phyloP scores from a whole-genome alignment of 2,113 vertebrate species.

The Lasiurus cinereus region DNA sequence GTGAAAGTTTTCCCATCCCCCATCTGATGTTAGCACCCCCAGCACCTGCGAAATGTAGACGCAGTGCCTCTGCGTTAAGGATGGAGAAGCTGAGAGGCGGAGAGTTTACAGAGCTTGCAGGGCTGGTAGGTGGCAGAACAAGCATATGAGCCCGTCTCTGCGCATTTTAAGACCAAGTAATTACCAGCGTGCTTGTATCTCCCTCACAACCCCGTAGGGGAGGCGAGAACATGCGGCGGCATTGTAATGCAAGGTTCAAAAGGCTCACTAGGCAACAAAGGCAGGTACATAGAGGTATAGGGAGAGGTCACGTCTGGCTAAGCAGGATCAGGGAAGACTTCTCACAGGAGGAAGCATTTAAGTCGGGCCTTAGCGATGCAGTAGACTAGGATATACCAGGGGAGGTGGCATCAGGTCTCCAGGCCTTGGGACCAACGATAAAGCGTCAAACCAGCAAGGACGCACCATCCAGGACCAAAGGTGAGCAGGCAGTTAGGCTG shows the following conservation, averaged over 20 bases:
- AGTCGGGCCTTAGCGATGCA: not conserved
- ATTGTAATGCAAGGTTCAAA: not conserved
- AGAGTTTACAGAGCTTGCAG: not conserved
- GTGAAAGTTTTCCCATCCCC: not conserved
- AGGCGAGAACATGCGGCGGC: rapidly evolving
- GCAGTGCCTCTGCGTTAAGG: not conserved
- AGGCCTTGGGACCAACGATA: not conserved
- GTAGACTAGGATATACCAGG: not conserved
- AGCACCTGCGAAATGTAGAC: not conserved
- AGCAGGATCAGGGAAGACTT: not conserved
- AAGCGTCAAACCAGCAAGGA: not conserved
- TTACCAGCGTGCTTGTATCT: not conserved
- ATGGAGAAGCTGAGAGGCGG: not conserved
- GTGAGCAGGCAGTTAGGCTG: too few relatives aligned
- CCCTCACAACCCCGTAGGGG: not conserved
- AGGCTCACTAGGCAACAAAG: not conserved
- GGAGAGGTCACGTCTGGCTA: not conserved
- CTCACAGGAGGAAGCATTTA: too few relatives aligned
- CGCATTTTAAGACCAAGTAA: not conserved
- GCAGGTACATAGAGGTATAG: not conserved
- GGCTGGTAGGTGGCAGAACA: not conserved
- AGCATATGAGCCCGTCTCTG: not conserved
- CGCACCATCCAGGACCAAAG: not conserved
- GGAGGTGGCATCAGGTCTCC: not conserved
- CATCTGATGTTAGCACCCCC: not conserved